These are phyloP conservation scores for Cairina moschata DNA, from an alignment of 2,113 vertebrate genomes.

Conservation along the genomic window DNA sequence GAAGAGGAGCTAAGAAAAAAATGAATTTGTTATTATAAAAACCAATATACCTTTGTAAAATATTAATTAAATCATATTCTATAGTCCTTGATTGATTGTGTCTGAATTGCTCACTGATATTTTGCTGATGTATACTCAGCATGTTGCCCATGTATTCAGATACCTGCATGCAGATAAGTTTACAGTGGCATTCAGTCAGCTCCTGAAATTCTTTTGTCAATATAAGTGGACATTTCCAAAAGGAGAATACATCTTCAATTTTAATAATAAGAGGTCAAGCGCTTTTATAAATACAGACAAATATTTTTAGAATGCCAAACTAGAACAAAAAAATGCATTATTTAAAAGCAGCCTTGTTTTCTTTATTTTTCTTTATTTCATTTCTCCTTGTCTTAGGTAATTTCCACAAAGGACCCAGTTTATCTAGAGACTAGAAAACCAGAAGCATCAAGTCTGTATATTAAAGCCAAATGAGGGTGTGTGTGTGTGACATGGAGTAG, in stretches of 20 bases:
- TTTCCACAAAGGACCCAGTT: neutral
- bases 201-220: conserved; percentile 9
- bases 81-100: neutral
- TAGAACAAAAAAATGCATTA: neutral
- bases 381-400: neutral
- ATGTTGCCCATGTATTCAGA: neutral
- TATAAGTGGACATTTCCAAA: neutral
- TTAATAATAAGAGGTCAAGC: neutral
- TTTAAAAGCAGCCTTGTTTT: neutral
- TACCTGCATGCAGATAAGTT: conserved; percentile 3
- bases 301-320: neutral
- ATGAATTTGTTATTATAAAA: conserved; percentile 37
- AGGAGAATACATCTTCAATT: neutral
- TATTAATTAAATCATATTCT: conserved; percentile 56
- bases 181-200: conserved; percentile 6
- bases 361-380: neutral
- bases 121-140: neutral
- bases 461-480: neutral
- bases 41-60: conserved; percentile 45
- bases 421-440: neutral
- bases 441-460: neutral
- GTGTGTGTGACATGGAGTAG: neutral
- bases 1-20: neutral
- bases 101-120: conserved; percentile 24
- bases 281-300: neutral